Evolutionary conservation across 2,888 invertebrate genomes (phyloP), one percentile per base, ranked within the genome.

Genomic region (Lithophane ornitopus): DNA sequence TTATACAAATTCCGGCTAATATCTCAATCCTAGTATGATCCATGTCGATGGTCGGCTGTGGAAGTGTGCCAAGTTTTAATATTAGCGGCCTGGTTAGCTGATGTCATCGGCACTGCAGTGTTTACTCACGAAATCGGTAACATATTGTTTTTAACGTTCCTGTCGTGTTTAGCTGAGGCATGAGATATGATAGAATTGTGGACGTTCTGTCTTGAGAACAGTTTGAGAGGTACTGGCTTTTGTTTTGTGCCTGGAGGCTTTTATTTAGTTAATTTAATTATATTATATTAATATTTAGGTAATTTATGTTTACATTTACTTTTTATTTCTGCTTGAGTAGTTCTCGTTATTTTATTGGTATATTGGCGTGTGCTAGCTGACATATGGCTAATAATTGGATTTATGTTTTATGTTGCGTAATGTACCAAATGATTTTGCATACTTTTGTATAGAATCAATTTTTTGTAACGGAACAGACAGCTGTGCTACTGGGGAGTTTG

Each of bases 41-140:
- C 92, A 91, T 89, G 90, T 91, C 89, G 89, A 87, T 85, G 87
- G 63, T 76, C 73, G 81, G 78, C 75, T 72, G 86, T 95, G 95
- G 72, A 94, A 84, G 74, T 73, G 78, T 91, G 95, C 96, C 96
- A 96, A 96, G 94, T 90, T 93, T 94, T 95, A 95, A 95, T 95
- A 95, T 95, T 94, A 95, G 95, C 94, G 91, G 85, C 87, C 89
- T 82, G 89, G 88, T 89, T 89, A 81, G 87, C 89, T 95, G 95
- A 95, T 95, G 95, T 95, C 95, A 95, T 94, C 92, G 89, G 78
- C 80, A 71, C 76, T 80, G 84, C 84, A 92, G 90, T 95, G 95
- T 95, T 95, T 94, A 95, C 94, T 87, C 87, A 71, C 73, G 61
- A 46, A 82, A 85, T 87, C 67, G 52, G 81, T 85, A 86, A 83